Percentiles rank a stretch among this genome's conserved stretches.
These are phyloP conservation scores for Ophioderma brevispina DNA, from an alignment of 35 echinoderm and acorn worm genomes.

Conservation along the genomic window DNA sequence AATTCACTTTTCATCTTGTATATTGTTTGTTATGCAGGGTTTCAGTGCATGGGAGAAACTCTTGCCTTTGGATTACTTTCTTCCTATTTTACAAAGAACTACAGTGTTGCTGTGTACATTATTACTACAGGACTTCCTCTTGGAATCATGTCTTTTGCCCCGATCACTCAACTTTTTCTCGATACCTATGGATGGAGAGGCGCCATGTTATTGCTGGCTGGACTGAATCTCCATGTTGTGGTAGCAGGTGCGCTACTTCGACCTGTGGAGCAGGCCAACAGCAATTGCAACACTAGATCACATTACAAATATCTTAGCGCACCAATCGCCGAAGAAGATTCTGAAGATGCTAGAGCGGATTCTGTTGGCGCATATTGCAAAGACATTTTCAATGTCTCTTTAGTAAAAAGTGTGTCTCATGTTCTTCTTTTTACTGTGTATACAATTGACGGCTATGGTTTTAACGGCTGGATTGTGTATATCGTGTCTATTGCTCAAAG, in stretches of 20 bases:
- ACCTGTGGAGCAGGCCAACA: neutral
- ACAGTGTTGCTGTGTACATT: neutral
- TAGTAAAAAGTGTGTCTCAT: neutral
- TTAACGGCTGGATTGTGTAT: neutral
- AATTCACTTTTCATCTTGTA: too few species aligned
- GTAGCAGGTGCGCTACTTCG: neutral
- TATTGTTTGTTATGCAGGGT: too few species aligned
- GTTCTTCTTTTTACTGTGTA: neutral
- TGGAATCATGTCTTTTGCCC: neutral
- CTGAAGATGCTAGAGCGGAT: neutral
- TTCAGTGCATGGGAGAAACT: too few species aligned
- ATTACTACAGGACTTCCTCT: neutral
- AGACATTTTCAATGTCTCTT: neutral
- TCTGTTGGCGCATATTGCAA: neutral
- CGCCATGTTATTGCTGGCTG: neutral
- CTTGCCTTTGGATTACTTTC: too few species aligned
- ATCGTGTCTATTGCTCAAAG: neutral
- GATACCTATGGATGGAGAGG: slow-evolving; percentile 20
- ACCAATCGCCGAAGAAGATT: neutral
- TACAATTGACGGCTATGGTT: neutral
- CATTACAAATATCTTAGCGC: neutral
- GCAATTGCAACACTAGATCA: neutral
- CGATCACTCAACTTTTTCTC: neutral
- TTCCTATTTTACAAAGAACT: neutral
- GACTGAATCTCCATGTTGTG: neutral